Evolutionary conservation across 1,140 invertebrate species (phyloP).

Genomic region (Tetragnatha versicolor): DNA sequence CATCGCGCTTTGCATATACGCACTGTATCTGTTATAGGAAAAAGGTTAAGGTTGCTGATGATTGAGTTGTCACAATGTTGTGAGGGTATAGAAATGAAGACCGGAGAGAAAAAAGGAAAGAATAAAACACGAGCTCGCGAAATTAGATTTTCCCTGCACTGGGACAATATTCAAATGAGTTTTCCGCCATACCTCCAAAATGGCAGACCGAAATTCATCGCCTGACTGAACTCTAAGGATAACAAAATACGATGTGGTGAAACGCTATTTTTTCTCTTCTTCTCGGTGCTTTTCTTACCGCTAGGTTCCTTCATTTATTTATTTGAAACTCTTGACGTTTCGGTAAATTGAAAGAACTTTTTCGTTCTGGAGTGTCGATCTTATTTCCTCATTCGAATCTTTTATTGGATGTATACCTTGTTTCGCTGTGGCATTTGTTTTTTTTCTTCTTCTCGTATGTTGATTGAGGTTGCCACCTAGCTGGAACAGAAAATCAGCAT

Average conservation of each 20-base stretch:
- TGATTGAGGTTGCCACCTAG: no score
- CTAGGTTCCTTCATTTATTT: no score
- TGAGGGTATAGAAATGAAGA: no score
- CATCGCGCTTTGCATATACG: background rate
- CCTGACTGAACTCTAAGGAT: background rate
- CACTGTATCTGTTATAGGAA: background rate
- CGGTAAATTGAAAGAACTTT: slow-evolving; percentile 12
- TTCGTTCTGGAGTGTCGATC: no score
- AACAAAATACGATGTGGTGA: slow-evolving; percentile 11
- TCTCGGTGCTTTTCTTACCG: background rate
- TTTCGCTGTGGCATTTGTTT: no score
- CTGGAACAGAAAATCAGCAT: no score
- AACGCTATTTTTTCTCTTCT: background rate
- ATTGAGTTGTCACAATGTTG: background rate
- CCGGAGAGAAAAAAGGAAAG: no score
- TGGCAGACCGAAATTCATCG: background rate
- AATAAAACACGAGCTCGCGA: background rate
- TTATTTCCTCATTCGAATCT: no score
- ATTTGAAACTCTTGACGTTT: background rate
- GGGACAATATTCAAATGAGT: slow-evolving; percentile 3
- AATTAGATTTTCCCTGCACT: slow-evolving; percentile 6
- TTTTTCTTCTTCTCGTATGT: no score
- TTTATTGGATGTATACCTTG: no score
- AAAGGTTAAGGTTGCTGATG: background rate
- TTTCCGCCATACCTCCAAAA: background rate